Percentiles rank a stretch among this genome's conserved stretches.
These are phyloP conservation scores for Tapirus terrestris DNA, from an alignment of 2,113 vertebrate species.

Conservation along the genomic window DNA sequence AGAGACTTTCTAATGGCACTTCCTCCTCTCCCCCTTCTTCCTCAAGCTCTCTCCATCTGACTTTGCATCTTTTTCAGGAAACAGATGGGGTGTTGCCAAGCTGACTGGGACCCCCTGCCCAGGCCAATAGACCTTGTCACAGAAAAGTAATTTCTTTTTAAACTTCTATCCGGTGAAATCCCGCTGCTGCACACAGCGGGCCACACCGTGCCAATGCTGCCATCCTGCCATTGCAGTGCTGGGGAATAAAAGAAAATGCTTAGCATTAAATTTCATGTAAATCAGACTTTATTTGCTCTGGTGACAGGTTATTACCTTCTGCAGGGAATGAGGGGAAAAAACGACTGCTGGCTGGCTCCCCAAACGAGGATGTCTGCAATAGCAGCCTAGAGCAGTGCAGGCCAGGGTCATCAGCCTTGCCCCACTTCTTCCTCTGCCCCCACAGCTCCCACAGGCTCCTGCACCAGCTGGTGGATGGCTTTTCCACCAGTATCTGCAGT, in stretches of 20 bases:
- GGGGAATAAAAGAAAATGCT: conserved; percentile 69
- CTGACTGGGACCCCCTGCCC: neutral
- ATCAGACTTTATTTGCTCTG: conserved; percentile 80
- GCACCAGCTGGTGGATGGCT: neutral
- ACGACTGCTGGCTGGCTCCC: conserved; percentile 23
- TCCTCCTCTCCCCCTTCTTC: too few species aligned
- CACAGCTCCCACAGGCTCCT: neutral
- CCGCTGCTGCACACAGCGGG: neutral
- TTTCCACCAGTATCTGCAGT: neutral
- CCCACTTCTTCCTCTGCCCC: neutral
- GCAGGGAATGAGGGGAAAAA: conserved; percentile 32
- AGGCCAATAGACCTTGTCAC: neutral
- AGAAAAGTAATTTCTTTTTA: conserved; percentile 57
- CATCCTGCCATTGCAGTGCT: neutral
- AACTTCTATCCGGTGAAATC: conserved; percentile 28
- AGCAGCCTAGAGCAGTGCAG: neutral
- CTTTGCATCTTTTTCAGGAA: neutral
- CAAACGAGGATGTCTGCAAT: neutral
- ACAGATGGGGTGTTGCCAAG: neutral
- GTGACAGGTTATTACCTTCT: conserved; percentile 80
- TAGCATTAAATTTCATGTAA: conserved; percentile 78
- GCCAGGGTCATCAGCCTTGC: too few species aligned
- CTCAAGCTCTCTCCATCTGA: neutral
- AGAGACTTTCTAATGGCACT: neutral
- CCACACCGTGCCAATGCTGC: neutral